Conservation (phyloP, 2,888 invertebrate genomes). For the Leptothorax acervorum region DNA sequence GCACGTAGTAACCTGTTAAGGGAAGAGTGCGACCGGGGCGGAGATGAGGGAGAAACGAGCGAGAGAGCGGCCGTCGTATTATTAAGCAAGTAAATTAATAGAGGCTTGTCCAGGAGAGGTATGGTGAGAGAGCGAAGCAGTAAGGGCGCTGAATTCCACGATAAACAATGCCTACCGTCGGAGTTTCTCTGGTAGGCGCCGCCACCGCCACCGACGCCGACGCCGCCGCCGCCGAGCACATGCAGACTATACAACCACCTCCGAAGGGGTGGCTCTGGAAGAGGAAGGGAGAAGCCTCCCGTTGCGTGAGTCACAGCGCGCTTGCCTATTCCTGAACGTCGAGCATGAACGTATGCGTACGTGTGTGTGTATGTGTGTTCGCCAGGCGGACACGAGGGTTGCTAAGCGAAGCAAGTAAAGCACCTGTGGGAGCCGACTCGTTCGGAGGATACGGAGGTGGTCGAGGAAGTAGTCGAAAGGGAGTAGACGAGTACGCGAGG, state of each 20-base stretch:
- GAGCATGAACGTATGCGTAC: conserved; percentile 8
- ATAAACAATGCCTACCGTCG: conserved; percentile 81
- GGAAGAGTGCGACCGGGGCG: conserved; percentile 48
- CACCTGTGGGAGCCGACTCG: conserved; percentile 82
- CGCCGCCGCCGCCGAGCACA: conserved; percentile 28
- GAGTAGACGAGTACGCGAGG: conserved; percentile 51
- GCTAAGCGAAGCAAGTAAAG: conserved; percentile 81
- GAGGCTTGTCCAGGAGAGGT: conserved; percentile 77
- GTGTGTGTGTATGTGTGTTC: background rate
- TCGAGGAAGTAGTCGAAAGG: conserved; percentile 62
- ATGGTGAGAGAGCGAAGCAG: conserved; percentile 59
- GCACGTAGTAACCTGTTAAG: conserved; percentile 46
- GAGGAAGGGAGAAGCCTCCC: conserved; percentile 48
- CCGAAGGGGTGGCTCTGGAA: conserved; percentile 38
- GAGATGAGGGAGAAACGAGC: conserved; percentile 44
- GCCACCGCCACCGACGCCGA: conserved; percentile 21
- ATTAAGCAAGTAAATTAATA: conserved; percentile 85
- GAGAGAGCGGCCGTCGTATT: conserved; percentile 76
- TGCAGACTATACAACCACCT: conserved; percentile 37
- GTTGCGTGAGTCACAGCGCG: conserved; percentile 52
- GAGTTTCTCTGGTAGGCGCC: conserved; percentile 66
- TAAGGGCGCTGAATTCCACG: conserved; percentile 79
- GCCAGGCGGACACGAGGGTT: conserved; percentile 78
- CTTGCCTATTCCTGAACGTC: conserved; percentile 57
- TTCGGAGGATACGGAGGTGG: conserved; percentile 69